Base-by-base conservation (phyloP, 2,888 invertebrate genomes). In the Athripsodes cinereus region DNA sequence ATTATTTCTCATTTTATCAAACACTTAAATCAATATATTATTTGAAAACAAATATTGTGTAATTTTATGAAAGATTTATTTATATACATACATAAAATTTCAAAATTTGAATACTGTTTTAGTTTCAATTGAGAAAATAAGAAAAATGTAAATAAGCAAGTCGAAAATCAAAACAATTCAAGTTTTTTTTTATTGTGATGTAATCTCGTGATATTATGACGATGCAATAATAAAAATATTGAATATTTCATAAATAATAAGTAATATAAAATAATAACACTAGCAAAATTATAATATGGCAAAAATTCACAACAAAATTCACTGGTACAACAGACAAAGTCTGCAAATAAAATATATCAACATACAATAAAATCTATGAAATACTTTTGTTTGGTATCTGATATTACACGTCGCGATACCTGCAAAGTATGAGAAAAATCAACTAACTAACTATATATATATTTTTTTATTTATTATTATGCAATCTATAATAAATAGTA, bases 41-140 rank as follows among this genome's bases (percentile, higher is more conserved):
- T 26, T 6, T 62, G 58, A 61, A 53, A 61, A 6, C 26, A 10
- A 26, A 26, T 26, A 26, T 26, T 26, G 26, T 26, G 26, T 26
- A 26, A 26, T 26, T 6, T 6, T 26, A 26, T 6, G 10, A 26
- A 26, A n/a, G n/a, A n/a, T n/a, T n/a, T n/a, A n/a, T n/a, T n/a
- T n/a, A n/a, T n/a, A n/a, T n/a, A n/a, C n/a, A n/a, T n/a, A n/a
- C n/a, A n/a, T n/a, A n/a, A n/a, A n/a, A n/a, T n/a, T n/a, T n/a
- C n/a, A n/a, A n/a, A n/a, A n/a, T n/a, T n/a, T n/a, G n/a, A n/a
- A n/a, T n/a, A n/a, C n/a, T n/a, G n/a, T n/a, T n/a, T n/a, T n/a
- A n/a, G n/a, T n/a, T n/a, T n/a, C n/a, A n/a, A n/a, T n/a, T n/a
- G n/a, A n/a, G n/a, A n/a, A n/a, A n/a, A n/a, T n/a, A n/a, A n/a